Evolutionary conservation across 2,888 invertebrate species (phyloP), one percentile per base, ranked within the genome.

Genomic region (Aleiodes alternator): DNA sequence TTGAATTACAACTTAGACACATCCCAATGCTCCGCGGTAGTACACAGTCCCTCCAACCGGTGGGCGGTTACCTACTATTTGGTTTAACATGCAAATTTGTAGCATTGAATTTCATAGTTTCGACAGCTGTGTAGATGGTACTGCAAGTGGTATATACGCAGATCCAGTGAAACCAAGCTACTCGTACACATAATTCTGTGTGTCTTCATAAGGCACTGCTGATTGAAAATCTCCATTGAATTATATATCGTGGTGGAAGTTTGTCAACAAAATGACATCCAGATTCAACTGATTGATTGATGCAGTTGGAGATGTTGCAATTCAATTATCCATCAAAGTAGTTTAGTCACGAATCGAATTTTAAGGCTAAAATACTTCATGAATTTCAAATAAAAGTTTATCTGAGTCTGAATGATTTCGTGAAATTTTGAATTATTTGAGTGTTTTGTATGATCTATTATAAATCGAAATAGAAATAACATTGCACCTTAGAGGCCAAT

Each of bases 101-200:
- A 82, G 84, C 86, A 87, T 87, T 87, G 86, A 86, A 86, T 87
- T 87, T 86, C 87, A 87, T 86, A 87, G 87, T 87, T 87, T 87
- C 85, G 86, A 85, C 86, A 86, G 86, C 83, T 86, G 86, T 85
- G 85, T 51, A 38, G 38, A 61, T 38, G 43, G 14, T 61, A 43
- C 31, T 9, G 61, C 14, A 38, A 61, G 14, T 43, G 38, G 14
- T 61, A 61, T 61, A 61, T 43, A 61, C 61, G 61, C 59, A 80
- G 80, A 66, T 29, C 31, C 29, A 16, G 12, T 11, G 50, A 38
- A 61, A 61, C 55, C 51, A 51, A 73, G 23, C 43, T 34, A 48
- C 34, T 73, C 48, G 48, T 70, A 53, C 51, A 64, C 53, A 61
- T 73, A 56, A 38, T 31, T 53, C 64, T 68, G 12, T 16, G 53